These are phyloP conservation scores for Aplysia californica DNA, from an alignment of 1,140 invertebrate species.

Conservation along the genomic window DNA sequence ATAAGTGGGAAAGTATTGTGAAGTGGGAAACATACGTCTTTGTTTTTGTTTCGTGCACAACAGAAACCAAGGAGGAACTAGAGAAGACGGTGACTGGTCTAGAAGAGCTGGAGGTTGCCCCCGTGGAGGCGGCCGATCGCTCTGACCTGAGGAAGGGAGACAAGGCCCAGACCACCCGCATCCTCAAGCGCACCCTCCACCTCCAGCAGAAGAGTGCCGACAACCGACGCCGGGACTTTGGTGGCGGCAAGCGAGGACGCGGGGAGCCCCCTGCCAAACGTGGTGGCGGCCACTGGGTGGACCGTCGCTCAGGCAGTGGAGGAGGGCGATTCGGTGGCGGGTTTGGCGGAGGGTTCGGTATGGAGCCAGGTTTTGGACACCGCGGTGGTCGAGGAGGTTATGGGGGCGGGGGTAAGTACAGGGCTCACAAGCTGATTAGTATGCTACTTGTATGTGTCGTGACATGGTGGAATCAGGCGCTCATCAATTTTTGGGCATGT, in stretches of 20 bases:
- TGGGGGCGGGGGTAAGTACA: constrained; percentile 7
- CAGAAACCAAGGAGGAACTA: constrained; percentile 18
- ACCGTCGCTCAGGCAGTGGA: neutral
- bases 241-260: neutral
- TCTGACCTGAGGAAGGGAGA: constrained; percentile 2
- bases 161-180: constrained; percentile 1
- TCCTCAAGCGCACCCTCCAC: constrained; percentile 16
- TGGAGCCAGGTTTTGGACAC: neutral
- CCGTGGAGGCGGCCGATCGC: constrained; percentile 7
- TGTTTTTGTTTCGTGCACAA: too few species aligned
- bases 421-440: too few species aligned
- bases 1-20: too few species aligned
- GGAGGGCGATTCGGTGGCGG: neutral
- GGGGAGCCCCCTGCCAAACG: constrained; percentile 10
- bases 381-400: neutral
- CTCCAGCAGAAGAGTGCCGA: constrained; percentile 6
- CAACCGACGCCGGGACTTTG: neutral
- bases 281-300: constrained; percentile 4
- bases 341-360: neutral
- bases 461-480: too few species aligned
- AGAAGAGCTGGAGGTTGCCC: neutral
- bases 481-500: too few species aligned
- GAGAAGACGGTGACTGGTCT: constrained; percentile 7
- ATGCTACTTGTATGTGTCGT: too few species aligned
- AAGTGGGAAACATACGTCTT: too few species aligned